Evolutionary conservation across 2,888 invertebrate genomes (phyloP).

Genomic region (Beris morrisii): DNA sequence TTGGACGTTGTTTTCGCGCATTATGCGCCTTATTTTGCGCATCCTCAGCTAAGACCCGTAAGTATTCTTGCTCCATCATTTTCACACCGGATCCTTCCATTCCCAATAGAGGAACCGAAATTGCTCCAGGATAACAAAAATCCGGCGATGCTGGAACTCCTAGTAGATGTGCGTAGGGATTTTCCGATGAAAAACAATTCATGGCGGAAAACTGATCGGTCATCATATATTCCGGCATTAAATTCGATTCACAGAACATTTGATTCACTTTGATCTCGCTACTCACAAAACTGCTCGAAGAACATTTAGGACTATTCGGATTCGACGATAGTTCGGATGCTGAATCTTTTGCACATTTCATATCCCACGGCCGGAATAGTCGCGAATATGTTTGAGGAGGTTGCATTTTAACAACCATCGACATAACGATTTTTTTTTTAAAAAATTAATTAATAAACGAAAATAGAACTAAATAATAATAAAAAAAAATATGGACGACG

Average conservation of each 20-base stretch:
- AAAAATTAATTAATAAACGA: constrained; percentile 5
- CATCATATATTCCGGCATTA: constrained; percentile 14
- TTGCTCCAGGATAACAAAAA: constrained; percentile 12
- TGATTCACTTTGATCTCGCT: constrained; percentile 5
- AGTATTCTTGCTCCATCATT: constrained; percentile 70
- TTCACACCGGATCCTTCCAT: constrained; percentile 53
- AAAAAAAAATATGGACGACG: constrained; percentile 26
- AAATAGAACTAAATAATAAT: constrained; percentile 40
- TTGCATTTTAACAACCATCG: constrained; percentile 47
- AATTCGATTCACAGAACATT: constrained; percentile 10
- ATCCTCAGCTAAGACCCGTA: constrained; percentile 70
- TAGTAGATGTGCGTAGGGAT: constrained; percentile 10
- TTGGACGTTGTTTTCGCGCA: constrained; percentile 77
- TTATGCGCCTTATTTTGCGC: constrained; percentile 69
- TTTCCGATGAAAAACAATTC: constrained; percentile 24
- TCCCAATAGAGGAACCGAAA: constrained; percentile 43
- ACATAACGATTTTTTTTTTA: constrained; percentile 43
- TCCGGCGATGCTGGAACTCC: constrained; percentile 17
- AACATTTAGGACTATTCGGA: constrained; percentile 1
- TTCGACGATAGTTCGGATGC: not conserved
- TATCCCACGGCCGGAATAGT: constrained; percentile 66
- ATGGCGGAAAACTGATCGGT: constrained; percentile 5
- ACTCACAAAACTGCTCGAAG: not conserved
- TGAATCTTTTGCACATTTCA: constrained; percentile 46
- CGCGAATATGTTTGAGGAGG: constrained; percentile 59